phyloP scores from a whole-genome alignment of 2,888 invertebrate genomes.

The Lasioglossum marginatum region DNA sequence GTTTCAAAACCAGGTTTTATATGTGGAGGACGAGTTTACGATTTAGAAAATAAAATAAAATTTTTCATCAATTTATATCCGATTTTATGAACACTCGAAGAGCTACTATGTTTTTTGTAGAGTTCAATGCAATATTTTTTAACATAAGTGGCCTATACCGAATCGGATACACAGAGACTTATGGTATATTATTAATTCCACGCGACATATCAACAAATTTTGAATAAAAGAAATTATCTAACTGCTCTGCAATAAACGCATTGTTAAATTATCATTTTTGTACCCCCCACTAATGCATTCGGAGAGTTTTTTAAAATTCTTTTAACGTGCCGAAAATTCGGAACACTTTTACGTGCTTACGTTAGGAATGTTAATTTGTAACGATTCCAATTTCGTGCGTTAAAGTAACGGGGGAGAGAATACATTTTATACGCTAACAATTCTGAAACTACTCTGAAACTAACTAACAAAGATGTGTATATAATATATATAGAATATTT shows the following conservation, averaged over 20 bases:
- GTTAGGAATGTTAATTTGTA: slow-evolving; percentile 33
- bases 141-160: slow-evolving; percentile 32
- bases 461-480: slow-evolving; percentile 27
- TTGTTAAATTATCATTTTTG: slow-evolving; percentile 50
- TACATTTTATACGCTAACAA: slow-evolving; percentile 25
- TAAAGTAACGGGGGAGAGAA: slow-evolving; percentile 5
- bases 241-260: slow-evolving; percentile 47
- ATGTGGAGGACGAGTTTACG: neutral
- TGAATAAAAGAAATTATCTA: slow-evolving; percentile 46
- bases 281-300: slow-evolving; percentile 37
- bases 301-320: slow-evolving; percentile 29
- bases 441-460: slow-evolving; percentile 12
- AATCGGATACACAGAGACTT: slow-evolving; percentile 21
- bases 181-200: slow-evolving; percentile 48
- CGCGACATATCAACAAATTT: slow-evolving; percentile 32
- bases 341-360: slow-evolving; percentile 24
- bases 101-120: neutral
- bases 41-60: neutral
- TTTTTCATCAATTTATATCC: slow-evolving; percentile 23
- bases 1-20: slow-evolving; percentile 11
- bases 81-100: slow-evolving; percentile 22
- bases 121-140: neutral
- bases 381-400: slow-evolving; percentile 17
- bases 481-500: slow-evolving; percentile 33
- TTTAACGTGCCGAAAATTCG: slow-evolving; percentile 21